A percentile compares a stretch with the other conserved stretches of the same genome.
phyloP scores from a whole-genome alignment of 2,797 vertebrate species.

The Trematomus bernacchii region DNA sequence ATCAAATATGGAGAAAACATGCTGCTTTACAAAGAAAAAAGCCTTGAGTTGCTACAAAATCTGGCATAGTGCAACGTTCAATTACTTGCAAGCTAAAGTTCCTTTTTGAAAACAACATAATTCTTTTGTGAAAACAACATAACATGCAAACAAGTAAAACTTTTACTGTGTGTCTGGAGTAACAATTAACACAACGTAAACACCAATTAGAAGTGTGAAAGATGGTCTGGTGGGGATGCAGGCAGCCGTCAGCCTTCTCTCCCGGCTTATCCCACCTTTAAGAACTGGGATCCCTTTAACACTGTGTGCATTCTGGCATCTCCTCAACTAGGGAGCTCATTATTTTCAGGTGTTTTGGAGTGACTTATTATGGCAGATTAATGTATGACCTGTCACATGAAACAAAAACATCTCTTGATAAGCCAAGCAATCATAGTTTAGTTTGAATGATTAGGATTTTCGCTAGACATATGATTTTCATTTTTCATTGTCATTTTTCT shows the following conservation, averaged over 20 bases:
- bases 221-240: conserved; percentile 9
- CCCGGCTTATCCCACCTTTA: conserved; percentile 16
- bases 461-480: background rate
- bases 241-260: background rate
- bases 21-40: too few relatives aligned
- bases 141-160: too few relatives aligned
- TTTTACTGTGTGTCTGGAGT: background rate
- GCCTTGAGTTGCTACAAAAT: too few relatives aligned
- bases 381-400: too few relatives aligned
- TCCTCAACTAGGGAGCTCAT: conserved; percentile 18
- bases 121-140: too few relatives aligned
- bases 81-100: too few relatives aligned
- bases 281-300: conserved; percentile 15
- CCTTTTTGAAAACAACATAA: too few relatives aligned
- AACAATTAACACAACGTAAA: too few relatives aligned
- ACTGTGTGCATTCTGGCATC: background rate
- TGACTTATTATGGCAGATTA: too few relatives aligned
- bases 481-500: background rate
- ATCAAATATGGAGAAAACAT: too few relatives aligned
- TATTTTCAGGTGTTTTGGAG: background rate
- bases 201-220: conserved; percentile 26
- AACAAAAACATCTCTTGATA: background rate
- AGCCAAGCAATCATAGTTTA: background rate
- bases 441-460: background rate
- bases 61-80: too few relatives aligned